These are phyloP conservation scores for Micrastur ruficollis DNA, from an alignment of 2,797 vertebrate genomes.

Conservation along the genomic window DNA sequence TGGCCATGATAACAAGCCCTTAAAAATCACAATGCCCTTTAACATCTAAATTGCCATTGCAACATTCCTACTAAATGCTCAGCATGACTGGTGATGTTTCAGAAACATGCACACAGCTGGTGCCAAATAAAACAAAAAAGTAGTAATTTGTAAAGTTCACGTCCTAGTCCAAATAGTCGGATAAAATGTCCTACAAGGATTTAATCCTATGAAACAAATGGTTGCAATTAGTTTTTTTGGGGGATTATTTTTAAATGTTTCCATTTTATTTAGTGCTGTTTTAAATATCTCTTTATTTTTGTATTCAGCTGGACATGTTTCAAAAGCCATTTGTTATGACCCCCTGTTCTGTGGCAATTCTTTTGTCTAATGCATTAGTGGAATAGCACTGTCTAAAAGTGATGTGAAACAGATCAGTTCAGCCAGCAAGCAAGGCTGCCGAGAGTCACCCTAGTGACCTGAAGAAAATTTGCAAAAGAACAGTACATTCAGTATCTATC, in stretches of 20 bases:
- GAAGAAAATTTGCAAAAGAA: neutral
- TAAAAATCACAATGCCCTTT: slow-evolving; percentile 56
- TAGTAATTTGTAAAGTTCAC: slow-evolving; percentile 24
- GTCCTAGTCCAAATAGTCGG: neutral
- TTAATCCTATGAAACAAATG: slow-evolving; percentile 38
- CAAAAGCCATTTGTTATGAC: slow-evolving; percentile 16
- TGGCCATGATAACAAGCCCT: slow-evolving; percentile 49
- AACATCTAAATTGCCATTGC: slow-evolving; percentile 53
- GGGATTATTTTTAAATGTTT: slow-evolving; percentile 30
- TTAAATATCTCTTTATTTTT: slow-evolving; percentile 25
- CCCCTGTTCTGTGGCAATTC: neutral
- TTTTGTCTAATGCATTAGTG: slow-evolving; percentile 8
- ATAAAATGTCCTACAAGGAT: slow-evolving; percentile 34
- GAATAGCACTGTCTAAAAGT: neutral
- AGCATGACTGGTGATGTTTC: slow-evolving; percentile 45
- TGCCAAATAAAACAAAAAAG: slow-evolving; percentile 13
- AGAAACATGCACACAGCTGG: slow-evolving; percentile 53
- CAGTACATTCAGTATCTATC: neutral
- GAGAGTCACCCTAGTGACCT: neutral
- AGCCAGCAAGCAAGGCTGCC: neutral
- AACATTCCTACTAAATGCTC: slow-evolving; percentile 52
- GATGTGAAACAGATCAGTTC: neutral
- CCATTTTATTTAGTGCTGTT: slow-evolving; percentile 28
- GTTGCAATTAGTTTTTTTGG: slow-evolving; percentile 12
- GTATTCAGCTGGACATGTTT: slow-evolving; percentile 9